Percentiles rank a stretch among this genome's conserved stretches.
These are phyloP conservation scores for Dromaius novaehollandiae DNA, from an alignment of 2,113 vertebrate genomes.

Conservation along the genomic window DNA sequence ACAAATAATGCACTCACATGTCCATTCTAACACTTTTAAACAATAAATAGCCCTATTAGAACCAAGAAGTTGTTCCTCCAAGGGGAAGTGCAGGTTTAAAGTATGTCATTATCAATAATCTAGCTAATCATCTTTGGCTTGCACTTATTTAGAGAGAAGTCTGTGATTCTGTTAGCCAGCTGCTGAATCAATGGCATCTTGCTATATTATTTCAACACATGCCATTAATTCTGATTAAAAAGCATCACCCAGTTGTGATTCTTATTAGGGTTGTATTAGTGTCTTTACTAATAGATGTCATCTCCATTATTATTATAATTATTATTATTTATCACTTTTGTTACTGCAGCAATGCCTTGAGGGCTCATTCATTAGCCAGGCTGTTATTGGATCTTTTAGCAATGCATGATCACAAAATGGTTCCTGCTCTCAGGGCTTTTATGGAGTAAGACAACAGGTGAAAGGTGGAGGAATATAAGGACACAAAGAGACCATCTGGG, in stretches of 20 bases:
- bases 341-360: conserved; percentile 21
- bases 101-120: not conserved
- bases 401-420: conserved; percentile 5
- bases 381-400: conserved; percentile 6
- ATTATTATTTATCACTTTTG: conserved; percentile 63
- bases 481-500: not conserved
- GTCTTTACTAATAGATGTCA: conserved; percentile 53
- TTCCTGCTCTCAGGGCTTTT: not conserved
- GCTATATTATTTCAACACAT: conserved; percentile 5
- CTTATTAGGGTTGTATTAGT: conserved; percentile 54
- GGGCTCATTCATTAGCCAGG: conserved; percentile 43
- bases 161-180: not conserved
- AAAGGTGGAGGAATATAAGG: not conserved
- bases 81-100: not conserved
- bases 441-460: not conserved
- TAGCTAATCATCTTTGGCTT: not conserved
- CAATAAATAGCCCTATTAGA: not conserved
- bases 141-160: not conserved
- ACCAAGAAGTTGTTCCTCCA: not conserved
- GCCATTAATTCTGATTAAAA: conserved; percentile 57
- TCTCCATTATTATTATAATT: conserved; percentile 56
- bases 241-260: conserved; percentile 54
- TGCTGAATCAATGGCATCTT: not conserved
- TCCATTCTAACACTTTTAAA: not conserved
- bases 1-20: not conserved